Evolutionary conservation across 2,888 invertebrate genomes (phyloP).

Genomic region (Philaethria dido): DNA sequence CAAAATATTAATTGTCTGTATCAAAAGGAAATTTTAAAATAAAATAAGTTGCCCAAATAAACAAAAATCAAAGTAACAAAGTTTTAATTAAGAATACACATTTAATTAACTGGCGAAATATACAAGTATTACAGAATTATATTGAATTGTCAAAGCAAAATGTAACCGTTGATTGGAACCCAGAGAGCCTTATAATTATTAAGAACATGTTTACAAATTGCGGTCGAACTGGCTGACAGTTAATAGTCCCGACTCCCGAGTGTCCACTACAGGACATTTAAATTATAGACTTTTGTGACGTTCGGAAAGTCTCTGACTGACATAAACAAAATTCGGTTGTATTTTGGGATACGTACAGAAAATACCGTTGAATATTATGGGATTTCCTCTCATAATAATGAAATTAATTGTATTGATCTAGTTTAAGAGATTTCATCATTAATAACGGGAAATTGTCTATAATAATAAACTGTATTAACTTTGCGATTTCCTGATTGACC

Average conservation of each 20-base stretch:
- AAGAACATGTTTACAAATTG: slow-evolving; percentile 63
- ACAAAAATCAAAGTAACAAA: background rate
- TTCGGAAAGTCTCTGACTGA: slow-evolving; percentile 51
- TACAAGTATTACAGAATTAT: slow-evolving; percentile 46
- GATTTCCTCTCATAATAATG: background rate
- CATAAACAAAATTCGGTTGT: slow-evolving; percentile 49
- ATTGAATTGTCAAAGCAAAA: slow-evolving; percentile 53
- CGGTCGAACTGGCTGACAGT: slow-evolving; percentile 55
- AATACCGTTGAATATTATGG: slow-evolving; percentile 2
- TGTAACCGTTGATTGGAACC: slow-evolving; percentile 49
- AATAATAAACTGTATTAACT: slow-evolving; percentile 68
- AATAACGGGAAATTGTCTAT: slow-evolving; percentile 50
- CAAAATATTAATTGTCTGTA: no score
- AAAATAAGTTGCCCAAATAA: slow-evolving; percentile 18
- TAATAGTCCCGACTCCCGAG: slow-evolving; percentile 51
- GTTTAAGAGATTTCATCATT: slow-evolving; percentile 26
- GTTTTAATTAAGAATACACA: slow-evolving; percentile 12
- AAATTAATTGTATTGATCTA: background rate
- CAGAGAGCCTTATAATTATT: slow-evolving; percentile 62
- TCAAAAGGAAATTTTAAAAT: no score
- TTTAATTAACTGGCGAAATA: slow-evolving; percentile 2
- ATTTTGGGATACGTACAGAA: background rate
- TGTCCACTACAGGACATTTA: slow-evolving; percentile 52
- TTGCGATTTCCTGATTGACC: slow-evolving; percentile 73
- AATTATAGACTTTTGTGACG: slow-evolving; percentile 58